phyloP scores from a whole-genome alignment of 2,797 vertebrate genomes.

The Platyrinchus mystaceus region DNA sequence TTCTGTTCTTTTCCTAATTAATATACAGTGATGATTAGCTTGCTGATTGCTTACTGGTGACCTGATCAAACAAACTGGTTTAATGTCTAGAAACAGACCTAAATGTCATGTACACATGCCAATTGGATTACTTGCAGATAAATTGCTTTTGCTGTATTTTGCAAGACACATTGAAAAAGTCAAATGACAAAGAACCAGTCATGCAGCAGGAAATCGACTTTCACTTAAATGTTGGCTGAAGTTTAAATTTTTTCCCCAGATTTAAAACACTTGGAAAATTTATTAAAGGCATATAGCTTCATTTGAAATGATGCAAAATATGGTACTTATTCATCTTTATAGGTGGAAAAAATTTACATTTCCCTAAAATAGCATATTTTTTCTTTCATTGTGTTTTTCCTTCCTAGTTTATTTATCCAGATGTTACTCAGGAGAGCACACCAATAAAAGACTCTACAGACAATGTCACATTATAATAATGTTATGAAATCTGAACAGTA shows the following conservation, averaged over 20 bases:
- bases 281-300: background rate
- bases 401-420: background rate
- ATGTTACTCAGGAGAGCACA: background rate
- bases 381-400: background rate
- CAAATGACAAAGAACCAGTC: background rate
- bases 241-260: background rate
- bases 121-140: background rate
- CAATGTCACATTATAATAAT: background rate
- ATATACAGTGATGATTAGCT: background rate
- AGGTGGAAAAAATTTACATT: background rate
- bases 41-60: background rate
- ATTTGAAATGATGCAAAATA: background rate
- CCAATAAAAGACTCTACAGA: background rate
- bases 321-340: background rate
- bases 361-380: background rate
- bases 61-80: background rate
- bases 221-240: background rate
- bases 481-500: background rate
- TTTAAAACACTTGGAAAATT: background rate
- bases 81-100: background rate
- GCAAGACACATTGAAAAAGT: background rate
- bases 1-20: background rate
- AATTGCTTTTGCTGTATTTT: conserved; percentile 13
- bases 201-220: background rate
- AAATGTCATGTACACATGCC: background rate